Evolutionary conservation across 2,888 invertebrate genomes (phyloP), one percentile per base, ranked within the genome.

Genomic region (Pantelozetes paolii): DNA sequence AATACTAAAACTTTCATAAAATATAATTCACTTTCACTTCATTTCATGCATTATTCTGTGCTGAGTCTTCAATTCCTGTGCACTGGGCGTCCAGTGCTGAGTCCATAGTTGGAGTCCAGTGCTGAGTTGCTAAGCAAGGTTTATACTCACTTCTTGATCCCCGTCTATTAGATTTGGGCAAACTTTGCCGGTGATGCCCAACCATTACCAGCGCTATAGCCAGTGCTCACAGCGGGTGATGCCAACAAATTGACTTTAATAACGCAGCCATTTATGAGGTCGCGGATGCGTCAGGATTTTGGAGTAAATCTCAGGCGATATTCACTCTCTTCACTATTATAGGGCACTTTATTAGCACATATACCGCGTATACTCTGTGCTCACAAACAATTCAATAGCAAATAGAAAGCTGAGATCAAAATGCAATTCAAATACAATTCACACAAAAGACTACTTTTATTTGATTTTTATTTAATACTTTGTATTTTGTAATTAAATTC

Each of bases 181-280:
- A 69, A 69, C 69, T 69, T 69, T 45, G 20, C 11, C 64, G 28
- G 36, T 20, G 9, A 28, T 23, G 13, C 20, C 26, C 45, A 69
- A 69, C 69, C 40, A 42, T 69, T 69, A 26, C 42, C 26, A 69
- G 40, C 26, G n/a, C 13, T n/a, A n/a, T 23, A 26, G 26, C 57
- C 26, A 23, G 20, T 57, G 26, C 59, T 40, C 69, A 69, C 69
- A 69, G 69, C 69, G 69, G 69, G 69, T 18, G 42, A 42, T 42
- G 23, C 69, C 69, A 69, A 69, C 69, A 69, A 69, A 69, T 69
- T 69, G 69, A 69, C 69, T 69, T 69, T 69, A 69, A 69, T 69
- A 69, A 69, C 69, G 69, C 42, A 69, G 69, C 69, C 69, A 69
- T 69, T 69, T 69, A 69, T 69, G 69, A 69, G 69, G 69, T 45